Evolutionary conservation across 2,113 vertebrate species (phyloP).

Genomic region (Sminthopsis crassicaudata): DNA sequence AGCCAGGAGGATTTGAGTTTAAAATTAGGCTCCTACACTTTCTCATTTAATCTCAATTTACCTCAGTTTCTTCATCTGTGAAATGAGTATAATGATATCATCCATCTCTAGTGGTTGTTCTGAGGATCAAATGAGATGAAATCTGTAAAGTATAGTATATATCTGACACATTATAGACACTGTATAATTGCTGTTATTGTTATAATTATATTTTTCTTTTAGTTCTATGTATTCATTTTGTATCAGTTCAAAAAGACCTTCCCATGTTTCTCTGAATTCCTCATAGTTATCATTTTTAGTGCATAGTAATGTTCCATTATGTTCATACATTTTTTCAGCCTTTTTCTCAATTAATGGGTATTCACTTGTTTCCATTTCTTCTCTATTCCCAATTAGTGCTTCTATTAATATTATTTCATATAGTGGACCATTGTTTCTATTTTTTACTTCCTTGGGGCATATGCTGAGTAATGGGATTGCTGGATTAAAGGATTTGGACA

Average conservation of each 20-base stretch:
- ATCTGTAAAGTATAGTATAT: background rate
- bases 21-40: background rate
- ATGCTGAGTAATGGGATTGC: background rate
- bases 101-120: background rate
- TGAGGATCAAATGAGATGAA: background rate
- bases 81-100: background rate
- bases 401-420: background rate
- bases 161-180: background rate
- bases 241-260: background rate
- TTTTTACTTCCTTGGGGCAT: background rate
- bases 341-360: background rate
- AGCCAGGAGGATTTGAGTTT: background rate
- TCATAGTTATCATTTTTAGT: background rate
- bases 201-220: background rate
- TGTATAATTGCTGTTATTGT: background rate
- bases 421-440: background rate
- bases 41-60: background rate
- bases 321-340: background rate
- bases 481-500: background rate
- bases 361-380: background rate
- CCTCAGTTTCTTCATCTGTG: background rate
- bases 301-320: background rate
- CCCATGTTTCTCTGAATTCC: background rate
- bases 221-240: background rate
- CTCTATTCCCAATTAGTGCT: background rate